A percentile compares a stretch with the other conserved stretches of the same genome.
Conservation (phyloP, 2,113 vertebrate genomes). For the Callionymus lyra region DNA sequence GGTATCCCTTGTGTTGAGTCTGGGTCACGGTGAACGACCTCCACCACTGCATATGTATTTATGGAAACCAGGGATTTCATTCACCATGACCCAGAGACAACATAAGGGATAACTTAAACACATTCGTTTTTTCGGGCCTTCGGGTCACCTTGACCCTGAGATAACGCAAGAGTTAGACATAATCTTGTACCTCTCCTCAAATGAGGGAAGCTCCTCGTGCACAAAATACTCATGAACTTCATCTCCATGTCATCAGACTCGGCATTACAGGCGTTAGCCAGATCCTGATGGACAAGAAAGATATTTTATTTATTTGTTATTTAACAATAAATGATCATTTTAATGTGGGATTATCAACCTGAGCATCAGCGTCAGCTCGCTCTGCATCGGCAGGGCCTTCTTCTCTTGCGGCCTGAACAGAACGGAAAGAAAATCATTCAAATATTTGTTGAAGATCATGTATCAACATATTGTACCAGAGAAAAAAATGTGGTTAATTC, state of each 20-base stretch:
- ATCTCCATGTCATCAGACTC: constrained; percentile 83
- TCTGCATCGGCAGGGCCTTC: constrained; percentile 73
- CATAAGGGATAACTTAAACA: too few relatives aligned
- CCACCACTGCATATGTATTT: too few relatives aligned
- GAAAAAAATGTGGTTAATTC: background rate
- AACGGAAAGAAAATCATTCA: background rate
- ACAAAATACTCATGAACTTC: constrained; percentile 88
- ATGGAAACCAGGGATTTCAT: too few relatives aligned
- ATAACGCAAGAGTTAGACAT: too few relatives aligned
- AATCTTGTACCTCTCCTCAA: constrained; percentile 78
- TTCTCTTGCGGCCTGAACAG: constrained; percentile 79
- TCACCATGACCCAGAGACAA: too few relatives aligned
- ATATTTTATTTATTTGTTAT: background rate
- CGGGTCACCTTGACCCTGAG: too few relatives aligned
- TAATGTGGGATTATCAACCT: constrained; percentile 61
- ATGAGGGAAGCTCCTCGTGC: constrained; percentile 86
- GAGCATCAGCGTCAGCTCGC: constrained; percentile 75
- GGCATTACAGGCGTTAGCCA: constrained; percentile 77
- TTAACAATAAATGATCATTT: background rate
- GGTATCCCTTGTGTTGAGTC: too few relatives aligned
- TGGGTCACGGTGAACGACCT: too few relatives aligned
- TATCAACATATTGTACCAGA: background rate
- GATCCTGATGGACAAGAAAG: constrained; percentile 67
- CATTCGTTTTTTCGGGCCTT: too few relatives aligned
- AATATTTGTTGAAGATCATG: background rate